Base-by-base conservation (phyloP, 2,888 invertebrate genomes). In the Tigriopus californicus region DNA sequence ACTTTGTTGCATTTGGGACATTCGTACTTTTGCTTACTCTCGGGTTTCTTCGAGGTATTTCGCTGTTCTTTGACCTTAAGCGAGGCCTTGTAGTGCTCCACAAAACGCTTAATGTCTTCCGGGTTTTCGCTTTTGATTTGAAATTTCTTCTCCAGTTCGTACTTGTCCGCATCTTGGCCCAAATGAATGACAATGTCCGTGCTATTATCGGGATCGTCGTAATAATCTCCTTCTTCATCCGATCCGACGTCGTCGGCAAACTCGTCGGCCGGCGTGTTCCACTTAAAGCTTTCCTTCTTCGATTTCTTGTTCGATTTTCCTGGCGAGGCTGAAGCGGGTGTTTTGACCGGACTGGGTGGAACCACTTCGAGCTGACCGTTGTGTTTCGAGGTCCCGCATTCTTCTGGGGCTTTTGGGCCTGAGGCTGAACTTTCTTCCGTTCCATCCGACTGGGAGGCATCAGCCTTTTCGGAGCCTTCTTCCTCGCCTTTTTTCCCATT, bases 1-100 rank as follows among this genome's bases (percentile, higher is more conserved):
- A 46, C 57, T 41, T 57, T 57, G 18, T 12, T 40, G 22, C 57
- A 57, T 15, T 57, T 57, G 15, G 57, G 57, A 25, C 57, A 57
- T 1, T 42, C 44, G 24, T 20, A 57, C 46, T 57, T 42, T n/a
- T 57, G 15, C 46, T 57, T 57, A 6, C 33, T 15, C 3, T 15
- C 33, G 25, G 15, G 18, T 24, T 57, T 57, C n/a, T 57, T 46
- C 11, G 22, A 11, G 5, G n/a, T 11, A 11, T n/a, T n/a, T 11
- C 18, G 15, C 18, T 44, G 44, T 33, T 33, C 33, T 11, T 44
- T 44, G 15, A 6, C 44, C 18, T 44, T 44, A 11, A n/a, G 18
- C 33, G 33, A 33, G 8, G 33, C 33, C 33, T 33, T 33, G 33
- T 33, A 33, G 8, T 33, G 33, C n/a, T 44, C 44, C 15, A 44